These are phyloP conservation scores for Drepana falcataria DNA, from an alignment of 2,888 invertebrate genomes.

Conservation along the genomic window DNA sequence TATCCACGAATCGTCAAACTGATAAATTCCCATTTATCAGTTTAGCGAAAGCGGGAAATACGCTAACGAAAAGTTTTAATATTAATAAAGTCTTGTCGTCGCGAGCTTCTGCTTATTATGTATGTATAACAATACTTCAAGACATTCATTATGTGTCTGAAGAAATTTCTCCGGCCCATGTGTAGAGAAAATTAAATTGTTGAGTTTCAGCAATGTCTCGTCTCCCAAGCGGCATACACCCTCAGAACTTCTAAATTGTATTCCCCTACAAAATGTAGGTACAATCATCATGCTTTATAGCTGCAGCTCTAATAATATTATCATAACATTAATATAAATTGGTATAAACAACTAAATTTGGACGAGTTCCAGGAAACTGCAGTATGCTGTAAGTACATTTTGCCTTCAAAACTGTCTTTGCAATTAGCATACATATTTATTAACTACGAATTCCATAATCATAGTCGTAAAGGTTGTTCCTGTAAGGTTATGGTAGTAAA, in stretches of 20 bases:
- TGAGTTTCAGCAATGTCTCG: background rate
- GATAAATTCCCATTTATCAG: no score
- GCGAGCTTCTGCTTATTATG: no score
- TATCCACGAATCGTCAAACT: no score
- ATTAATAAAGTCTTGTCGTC: no score
- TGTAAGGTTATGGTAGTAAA: no score
- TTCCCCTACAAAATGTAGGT: background rate
- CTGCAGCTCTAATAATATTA: background rate
- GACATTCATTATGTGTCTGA: background rate
- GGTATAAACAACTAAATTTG: background rate
- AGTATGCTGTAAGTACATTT: background rate
- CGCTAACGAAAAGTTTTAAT: no score
- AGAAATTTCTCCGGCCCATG: background rate
- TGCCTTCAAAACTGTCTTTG: no score
- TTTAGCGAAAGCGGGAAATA: no score
- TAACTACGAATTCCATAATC: no score
- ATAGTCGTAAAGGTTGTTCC: no score
- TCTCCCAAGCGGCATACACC: background rate
- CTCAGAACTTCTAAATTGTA: background rate
- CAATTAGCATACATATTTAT: no score
- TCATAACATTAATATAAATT: background rate
- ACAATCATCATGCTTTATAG: background rate
- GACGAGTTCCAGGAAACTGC: background rate
- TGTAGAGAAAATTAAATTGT: background rate
- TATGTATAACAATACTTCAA: no score